Evolutionary conservation across 2,888 invertebrate species (phyloP).

Genomic region (Cheilosia scutellata): DNA sequence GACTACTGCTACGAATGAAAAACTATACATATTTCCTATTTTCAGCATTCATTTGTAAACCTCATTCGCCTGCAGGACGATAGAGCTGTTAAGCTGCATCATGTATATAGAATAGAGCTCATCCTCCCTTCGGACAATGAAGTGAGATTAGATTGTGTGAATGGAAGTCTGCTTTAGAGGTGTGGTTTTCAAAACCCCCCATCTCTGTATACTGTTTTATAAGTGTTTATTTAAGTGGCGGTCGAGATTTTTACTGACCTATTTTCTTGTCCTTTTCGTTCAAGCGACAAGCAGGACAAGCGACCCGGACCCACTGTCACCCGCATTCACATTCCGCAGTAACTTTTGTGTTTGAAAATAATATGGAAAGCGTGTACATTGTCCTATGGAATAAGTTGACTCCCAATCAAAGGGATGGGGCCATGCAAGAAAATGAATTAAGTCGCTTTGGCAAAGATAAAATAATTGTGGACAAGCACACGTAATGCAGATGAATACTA

Average conservation of each 20-base stretch:
- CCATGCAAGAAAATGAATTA: not conserved
- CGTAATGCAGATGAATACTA: too few species aligned
- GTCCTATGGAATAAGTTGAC: not conserved
- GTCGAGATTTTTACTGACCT: constrained; percentile 47
- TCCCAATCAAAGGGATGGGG: not conserved
- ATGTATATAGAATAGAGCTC: constrained; percentile 1
- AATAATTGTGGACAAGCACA: too few species aligned
- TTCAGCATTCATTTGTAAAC: constrained; percentile 20
- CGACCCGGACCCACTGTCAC: constrained; percentile 22
- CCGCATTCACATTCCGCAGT: constrained; percentile 18
- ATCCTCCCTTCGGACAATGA: constrained; percentile 30
- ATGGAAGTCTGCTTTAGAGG: constrained; percentile 31
- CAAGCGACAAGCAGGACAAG: not conserved
- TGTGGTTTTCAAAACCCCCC: constrained; percentile 32
- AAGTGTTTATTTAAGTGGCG: constrained; percentile 48
- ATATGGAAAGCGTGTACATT: not conserved
- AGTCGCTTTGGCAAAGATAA: too few species aligned
- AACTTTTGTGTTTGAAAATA: not conserved
- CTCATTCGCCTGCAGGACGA: constrained; percentile 13
- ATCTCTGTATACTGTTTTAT: constrained; percentile 7
- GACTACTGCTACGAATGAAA: constrained; percentile 3
- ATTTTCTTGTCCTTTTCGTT: constrained; percentile 7
- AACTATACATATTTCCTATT: not conserved
- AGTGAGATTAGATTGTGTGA: constrained; percentile 54
- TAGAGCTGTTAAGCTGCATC: constrained; percentile 5